Conservation (phyloP, 2,113 vertebrate species). For the Brachypteracias leptosomus region DNA sequence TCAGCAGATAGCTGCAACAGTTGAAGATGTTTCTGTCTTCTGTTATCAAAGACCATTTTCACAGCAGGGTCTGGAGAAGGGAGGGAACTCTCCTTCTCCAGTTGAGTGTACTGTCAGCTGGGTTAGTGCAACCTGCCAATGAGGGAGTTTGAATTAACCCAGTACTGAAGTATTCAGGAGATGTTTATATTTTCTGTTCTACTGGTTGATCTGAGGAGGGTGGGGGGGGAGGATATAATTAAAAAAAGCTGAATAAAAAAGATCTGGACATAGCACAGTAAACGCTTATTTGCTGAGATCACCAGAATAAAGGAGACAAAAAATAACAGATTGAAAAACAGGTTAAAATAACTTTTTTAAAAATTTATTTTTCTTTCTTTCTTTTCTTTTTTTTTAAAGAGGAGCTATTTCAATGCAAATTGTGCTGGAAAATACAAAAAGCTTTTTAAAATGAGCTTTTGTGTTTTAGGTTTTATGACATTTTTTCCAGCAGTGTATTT, state of each 20-base stretch:
- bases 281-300: constrained; percentile 1
- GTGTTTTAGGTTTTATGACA: background rate
- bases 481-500: background rate
- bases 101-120: background rate
- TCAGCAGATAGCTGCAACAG: background rate
- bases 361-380: background rate
- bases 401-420: background rate
- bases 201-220: background rate
- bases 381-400: background rate
- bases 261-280: background rate
- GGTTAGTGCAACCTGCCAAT: background rate
- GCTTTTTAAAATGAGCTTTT: background rate
- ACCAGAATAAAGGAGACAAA: background rate
- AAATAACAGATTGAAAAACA: background rate
- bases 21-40: background rate
- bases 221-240: background rate
- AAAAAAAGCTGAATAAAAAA: background rate
- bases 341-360: too few species aligned
- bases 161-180: background rate
- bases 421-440: background rate
- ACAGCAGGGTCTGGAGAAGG: background rate
- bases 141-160: background rate
- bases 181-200: background rate
- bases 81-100: background rate
- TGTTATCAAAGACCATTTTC: background rate